Conservation (phyloP, 92 coral and sea anemone genomes). For the Bergia sp. region DNA sequence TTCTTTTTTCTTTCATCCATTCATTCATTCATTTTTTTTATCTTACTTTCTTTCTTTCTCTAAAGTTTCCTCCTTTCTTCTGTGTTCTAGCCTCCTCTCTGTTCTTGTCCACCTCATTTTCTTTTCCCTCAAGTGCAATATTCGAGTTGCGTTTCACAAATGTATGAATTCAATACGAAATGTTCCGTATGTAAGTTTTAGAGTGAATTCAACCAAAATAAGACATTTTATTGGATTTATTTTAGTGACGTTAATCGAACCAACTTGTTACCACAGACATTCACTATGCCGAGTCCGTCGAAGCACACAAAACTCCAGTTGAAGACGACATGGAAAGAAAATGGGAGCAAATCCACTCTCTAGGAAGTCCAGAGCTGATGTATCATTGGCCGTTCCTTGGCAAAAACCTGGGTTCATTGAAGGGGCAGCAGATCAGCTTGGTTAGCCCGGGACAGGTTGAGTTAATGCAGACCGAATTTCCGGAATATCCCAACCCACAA, state of each 20-base stretch:
- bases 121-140: too few species aligned
- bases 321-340: conserved; percentile 55
- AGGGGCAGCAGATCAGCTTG: conserved; percentile 78
- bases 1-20: too few species aligned
- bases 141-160: too few species aligned
- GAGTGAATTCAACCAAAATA: too few species aligned
- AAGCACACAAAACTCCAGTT: neutral
- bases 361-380: conserved; percentile 69
- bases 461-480: conserved; percentile 89
- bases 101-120: too few species aligned
- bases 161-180: too few species aligned
- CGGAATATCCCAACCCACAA: conserved; percentile 57
- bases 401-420: conserved; percentile 62
- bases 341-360: conserved; percentile 56
- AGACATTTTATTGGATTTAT: too few species aligned
- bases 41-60: neutral
- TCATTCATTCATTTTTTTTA: too few species aligned
- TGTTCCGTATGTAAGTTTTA: too few species aligned
- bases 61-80: neutral
- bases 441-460: conserved; percentile 85
- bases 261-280: neutral
- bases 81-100: neutral
- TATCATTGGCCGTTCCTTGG: conserved; percentile 72
- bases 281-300: conserved; percentile 10
- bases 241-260: neutral